Evolutionary conservation across 2,797 vertebrate genomes (phyloP), one percentile per base, ranked within the genome.

Genomic region (Steatocranus sp.): DNA sequence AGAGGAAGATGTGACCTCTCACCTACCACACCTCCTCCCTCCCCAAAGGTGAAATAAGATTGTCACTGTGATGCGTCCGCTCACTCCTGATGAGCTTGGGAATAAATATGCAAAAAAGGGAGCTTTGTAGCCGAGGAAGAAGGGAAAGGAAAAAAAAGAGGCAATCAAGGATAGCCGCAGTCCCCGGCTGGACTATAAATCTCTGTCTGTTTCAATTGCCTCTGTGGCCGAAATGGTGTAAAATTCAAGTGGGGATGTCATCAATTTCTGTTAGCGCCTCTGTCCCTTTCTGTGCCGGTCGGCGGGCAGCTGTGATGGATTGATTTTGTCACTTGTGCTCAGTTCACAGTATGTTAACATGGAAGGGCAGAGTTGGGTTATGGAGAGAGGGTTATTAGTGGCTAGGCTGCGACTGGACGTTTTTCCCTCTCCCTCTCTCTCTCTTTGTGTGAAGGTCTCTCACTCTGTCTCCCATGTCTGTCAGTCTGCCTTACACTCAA

Each of bases 341-440:
- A 95, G 97, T 97, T 99, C 98, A 98, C 98, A 99, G 97, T 99
- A 96, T 99, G 98, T 98, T 99, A 99, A 99, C 98, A 99, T 96
- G 96, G 97, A 97, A 97, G 97, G 96, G 98, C 97, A 97, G 97
- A 97, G 97, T 96, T 97, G 96, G 98, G 98, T 98, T 97, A 97
- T 95, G 95, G 96, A 96, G 96, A 97, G 94, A 95, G 96, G 97
- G 96, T 97, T 97, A 97, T 96, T 96, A 96, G 96, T 95, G 96
- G 95, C 96, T 95, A 83, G 90, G 95, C 89, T 96, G 90, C 95
- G 96, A 97, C 97, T 96, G 94, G 94, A 94, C 94, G 83, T 86
- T 87, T 86, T 89, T 84, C 81, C 79, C 84, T 86, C 83, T 51
- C 49, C 84, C 51, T 86, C 79, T 78, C 82, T 74, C 66, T 77